Percentiles rank a stretch among this genome's conserved stretches.
These are phyloP conservation scores for Tenebrio molitor DNA, from an alignment of 1,140 invertebrate genomes.

Conservation along the genomic window DNA sequence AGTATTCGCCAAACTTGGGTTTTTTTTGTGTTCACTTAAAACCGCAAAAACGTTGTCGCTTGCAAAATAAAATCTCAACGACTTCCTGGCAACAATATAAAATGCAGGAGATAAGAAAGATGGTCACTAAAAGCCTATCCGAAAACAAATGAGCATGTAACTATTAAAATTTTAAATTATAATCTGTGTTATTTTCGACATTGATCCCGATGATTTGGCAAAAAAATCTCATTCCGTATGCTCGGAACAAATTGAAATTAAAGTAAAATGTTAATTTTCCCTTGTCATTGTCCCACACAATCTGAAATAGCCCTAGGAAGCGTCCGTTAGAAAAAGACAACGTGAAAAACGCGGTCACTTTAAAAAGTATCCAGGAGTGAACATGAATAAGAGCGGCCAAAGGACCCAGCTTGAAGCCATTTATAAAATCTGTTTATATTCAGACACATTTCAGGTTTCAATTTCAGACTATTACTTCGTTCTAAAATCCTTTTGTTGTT, in stretches of 20 bases:
- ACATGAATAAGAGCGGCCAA: conserved; percentile 36
- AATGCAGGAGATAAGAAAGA: conserved; percentile 9
- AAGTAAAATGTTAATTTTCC: conserved; percentile 38
- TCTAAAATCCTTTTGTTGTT: conserved; percentile 26
- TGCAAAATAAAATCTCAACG: background rate
- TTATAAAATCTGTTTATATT: conserved; percentile 49
- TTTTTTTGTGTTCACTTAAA: conserved; percentile 14
- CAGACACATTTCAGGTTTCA: conserved; percentile 45
- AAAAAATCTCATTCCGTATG: conserved; percentile 29
- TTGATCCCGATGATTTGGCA: conserved; percentile 34
- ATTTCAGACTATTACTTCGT: conserved; percentile 41
- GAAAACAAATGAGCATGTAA: conserved; percentile 24
- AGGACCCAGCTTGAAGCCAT: conserved; percentile 47
- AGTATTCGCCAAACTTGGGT: background rate
- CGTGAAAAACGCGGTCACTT: conserved; percentile 40
- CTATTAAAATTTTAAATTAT: conserved; percentile 29
- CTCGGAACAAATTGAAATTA: conserved; percentile 38
- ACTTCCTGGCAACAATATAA: conserved; percentile 6
- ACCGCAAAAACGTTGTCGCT: background rate
- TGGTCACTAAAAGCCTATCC: background rate
- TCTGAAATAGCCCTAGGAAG: conserved; percentile 23
- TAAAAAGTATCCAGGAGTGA: conserved; percentile 47
- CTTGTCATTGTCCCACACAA: conserved; percentile 29
- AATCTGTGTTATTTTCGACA: conserved; percentile 14
- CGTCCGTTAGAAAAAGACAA: conserved; percentile 15